A percentile compares a stretch with the other conserved stretches of the same genome.
Evolutionary conservation across 2,797 vertebrate species (phyloP).

Genomic region (Hephaestus fuliginosus): DNA sequence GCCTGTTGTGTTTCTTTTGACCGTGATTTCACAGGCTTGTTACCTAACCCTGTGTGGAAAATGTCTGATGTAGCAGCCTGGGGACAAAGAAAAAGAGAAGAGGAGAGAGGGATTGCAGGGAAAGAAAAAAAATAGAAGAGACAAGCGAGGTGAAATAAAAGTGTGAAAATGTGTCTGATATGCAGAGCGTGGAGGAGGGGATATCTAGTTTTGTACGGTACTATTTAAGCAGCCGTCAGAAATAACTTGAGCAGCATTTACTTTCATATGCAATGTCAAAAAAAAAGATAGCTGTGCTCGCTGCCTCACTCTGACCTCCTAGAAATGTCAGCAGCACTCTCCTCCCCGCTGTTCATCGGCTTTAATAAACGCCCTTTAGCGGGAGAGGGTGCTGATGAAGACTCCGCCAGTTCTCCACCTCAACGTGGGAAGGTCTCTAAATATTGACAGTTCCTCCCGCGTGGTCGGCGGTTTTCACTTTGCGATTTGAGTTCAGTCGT

Average conservation of each 20-base stretch:
- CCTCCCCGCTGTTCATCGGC: slow-evolving; percentile 26
- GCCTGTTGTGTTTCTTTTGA: slow-evolving; percentile 55
- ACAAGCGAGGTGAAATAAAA: background rate
- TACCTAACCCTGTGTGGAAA: slow-evolving; percentile 59
- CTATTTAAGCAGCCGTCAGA: background rate
- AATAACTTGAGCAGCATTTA: background rate
- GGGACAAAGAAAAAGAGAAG: slow-evolving; percentile 2
- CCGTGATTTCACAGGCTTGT: slow-evolving; percentile 52
- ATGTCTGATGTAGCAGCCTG: slow-evolving; percentile 40
- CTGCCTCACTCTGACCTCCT: slow-evolving; percentile 18
- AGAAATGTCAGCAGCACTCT: slow-evolving; percentile 46
- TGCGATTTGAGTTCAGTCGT: slow-evolving; percentile 8
- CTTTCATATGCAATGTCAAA: background rate
- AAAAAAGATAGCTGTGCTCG: background rate
- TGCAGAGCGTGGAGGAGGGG: background rate
- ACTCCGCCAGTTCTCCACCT: slow-evolving; percentile 24
- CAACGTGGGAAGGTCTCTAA: background rate
- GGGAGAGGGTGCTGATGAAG: slow-evolving; percentile 19
- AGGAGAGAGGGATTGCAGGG: background rate
- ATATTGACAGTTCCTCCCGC: background rate
- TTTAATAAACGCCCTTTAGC: slow-evolving; percentile 9
- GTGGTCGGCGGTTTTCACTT: background rate
- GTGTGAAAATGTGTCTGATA: slow-evolving; percentile 19
- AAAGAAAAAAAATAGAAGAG: background rate
- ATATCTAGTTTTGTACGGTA: background rate